Base-by-base conservation (phyloP, 2,888 invertebrate species). In the Catocala nupta region DNA sequence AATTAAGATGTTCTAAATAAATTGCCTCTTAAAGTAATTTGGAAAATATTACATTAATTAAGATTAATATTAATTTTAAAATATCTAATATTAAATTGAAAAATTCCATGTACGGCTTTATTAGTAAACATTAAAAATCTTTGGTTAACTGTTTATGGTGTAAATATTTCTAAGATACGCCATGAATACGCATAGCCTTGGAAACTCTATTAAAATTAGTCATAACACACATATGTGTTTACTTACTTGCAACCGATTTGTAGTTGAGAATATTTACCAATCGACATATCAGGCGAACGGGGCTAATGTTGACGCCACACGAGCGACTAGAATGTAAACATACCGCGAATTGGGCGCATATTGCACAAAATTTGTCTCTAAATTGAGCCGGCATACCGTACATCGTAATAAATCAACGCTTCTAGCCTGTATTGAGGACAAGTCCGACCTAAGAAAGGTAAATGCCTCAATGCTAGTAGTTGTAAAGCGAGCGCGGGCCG, bases 361-460 rank as follows among this genome's bases (percentile, higher is more conserved):
- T 90, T 90, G 90, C 91, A 88, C 90, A 89, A 88, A 91, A 85
- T 88, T 86, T 86, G 87, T 88, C 85, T 88, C 82, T 87, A 86
- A 90, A 88, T 86, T 84, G 82, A 87, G 81, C 77, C 82, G 70
- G 83, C 88, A 90, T 90, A 88, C 88, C 86, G 82, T 87, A 85
- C 88, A 89, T 90, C 87, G 87, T 84, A 87, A 90, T 92, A 91
- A 92, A 91, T 92, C 90, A 91, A 89, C 87, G 88, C 87, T 87
- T 89, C 87, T 84, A 90, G 85, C 55, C 78, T 78, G 87, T 89
- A 92, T 91, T 92, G 92, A 91, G 93, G 91, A 92, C 93, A 93
- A 87, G 87, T 86, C 85, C 86, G 87, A 91, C 89, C 92, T 91
- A 92, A 90, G 92, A 92, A 92, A 92, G 92, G 92, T 91, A 92